These are phyloP conservation scores for Hypomesus transpacificus DNA, from an alignment of 2,113 vertebrate species.

Conservation along the genomic window DNA sequence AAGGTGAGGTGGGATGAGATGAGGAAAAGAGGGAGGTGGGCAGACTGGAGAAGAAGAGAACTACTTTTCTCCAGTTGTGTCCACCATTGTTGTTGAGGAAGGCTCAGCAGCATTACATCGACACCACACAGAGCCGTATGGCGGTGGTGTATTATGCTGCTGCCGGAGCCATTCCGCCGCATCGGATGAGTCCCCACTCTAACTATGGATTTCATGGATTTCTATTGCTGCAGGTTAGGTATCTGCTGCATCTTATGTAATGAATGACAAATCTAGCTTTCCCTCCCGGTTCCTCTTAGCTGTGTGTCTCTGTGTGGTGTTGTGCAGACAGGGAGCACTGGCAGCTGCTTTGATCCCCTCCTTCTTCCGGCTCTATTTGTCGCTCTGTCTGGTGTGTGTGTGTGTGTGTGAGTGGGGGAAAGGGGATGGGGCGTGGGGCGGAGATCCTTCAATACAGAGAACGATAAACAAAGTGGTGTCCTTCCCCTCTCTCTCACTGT, in stretches of 20 bases:
- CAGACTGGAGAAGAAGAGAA: conserved; percentile 20
- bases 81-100: background rate
- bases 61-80: conserved; percentile 15
- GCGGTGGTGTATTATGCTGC: background rate
- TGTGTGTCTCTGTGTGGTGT: background rate
- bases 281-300: background rate
- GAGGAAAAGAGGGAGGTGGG: too few relatives aligned
- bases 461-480: conserved; percentile 1
- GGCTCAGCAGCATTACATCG: conserved; percentile 3
- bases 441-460: background rate
- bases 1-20: too few relatives aligned
- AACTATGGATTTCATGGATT: too few relatives aligned
- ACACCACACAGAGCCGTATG: background rate
- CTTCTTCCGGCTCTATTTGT: conserved; percentile 36
- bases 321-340: background rate
- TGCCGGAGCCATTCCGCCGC: background rate
- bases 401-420: background rate
- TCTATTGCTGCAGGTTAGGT: background rate
- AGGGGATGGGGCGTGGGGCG: background rate
- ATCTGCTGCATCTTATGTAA: background rate
- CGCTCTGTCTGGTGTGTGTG: conserved; percentile 15
- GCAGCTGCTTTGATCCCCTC: conserved; percentile 4
- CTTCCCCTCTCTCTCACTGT: background rate
- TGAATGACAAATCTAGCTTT: background rate
- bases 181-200: too few relatives aligned